Base-by-base conservation (phyloP, 2,888 invertebrate genomes). In the Gibbula magus region DNA sequence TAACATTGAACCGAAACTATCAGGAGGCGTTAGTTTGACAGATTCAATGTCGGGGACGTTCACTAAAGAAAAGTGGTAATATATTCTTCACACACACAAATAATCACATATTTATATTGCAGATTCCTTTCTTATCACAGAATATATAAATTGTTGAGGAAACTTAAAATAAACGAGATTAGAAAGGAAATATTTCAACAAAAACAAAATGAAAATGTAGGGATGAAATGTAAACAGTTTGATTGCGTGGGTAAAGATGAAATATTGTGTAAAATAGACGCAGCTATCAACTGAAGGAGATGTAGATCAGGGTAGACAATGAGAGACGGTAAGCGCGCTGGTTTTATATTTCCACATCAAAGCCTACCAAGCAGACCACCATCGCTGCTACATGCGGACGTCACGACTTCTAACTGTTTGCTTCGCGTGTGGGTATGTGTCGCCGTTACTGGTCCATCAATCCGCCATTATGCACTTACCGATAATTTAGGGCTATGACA, bases 371-470 rank as follows among this genome's bases (percentile, higher is more conserved):
- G 52, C 4, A 56, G 25, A 25, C 56, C 56, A 56, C 22, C 56
- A 56, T 20, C 5, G 20, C 45, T 45, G 45, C 45, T 45, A 4
- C 45, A 45, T 10, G 45, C 13, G 45, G 45, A 45, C 45, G 13
- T 45, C 45, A 7, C 45, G 45, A 45, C 45, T 8, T 45, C 45
- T 13, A 1, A 45, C 45, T 45, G 45, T 13, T 35, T 3, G n/a
- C 35, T 39, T 70, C 70, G 70, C 70, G 70, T 70, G 70, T 70
- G 70, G 32, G 20, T 70, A 70, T 70, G 35, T 70, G 70, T 39
- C 35, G 70, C 29, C 70, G 35, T 39, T 70, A 70, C 35, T n/a
- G 39, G 35, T 10, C 70, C 25, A 70, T 70, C 20, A 70, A 10
- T 70, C 32, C 70, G 29, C 70, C 39, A 70, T 70, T 70, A 70